These are phyloP conservation scores for Ceratotherium simum DNA, from an alignment of 2,113 vertebrate species.

Conservation along the genomic window DNA sequence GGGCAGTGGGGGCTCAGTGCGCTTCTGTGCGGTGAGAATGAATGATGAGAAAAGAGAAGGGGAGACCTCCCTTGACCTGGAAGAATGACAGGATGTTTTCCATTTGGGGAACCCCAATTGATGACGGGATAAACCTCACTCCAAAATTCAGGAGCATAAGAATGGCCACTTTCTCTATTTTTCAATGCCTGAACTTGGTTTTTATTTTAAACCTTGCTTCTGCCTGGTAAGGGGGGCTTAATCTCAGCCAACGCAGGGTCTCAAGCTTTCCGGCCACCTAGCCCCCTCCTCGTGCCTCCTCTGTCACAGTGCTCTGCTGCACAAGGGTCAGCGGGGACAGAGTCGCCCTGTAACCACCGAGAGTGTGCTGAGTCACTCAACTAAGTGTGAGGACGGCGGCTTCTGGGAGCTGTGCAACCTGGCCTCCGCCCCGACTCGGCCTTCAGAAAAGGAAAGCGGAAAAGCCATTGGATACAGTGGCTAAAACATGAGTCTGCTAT, in stretches of 20 bases:
- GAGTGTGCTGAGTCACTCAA: background rate
- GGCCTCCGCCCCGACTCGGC: background rate
- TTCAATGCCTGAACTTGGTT: background rate
- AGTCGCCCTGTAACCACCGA: background rate
- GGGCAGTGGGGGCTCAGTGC: background rate
- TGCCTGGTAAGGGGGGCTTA: background rate
- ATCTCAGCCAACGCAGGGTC: background rate
- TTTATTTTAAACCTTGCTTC: background rate
- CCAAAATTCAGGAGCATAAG: background rate
- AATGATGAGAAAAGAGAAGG: fast-evolving
- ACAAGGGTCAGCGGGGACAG: fast-evolving
- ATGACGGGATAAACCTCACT: background rate
- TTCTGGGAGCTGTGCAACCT: background rate
- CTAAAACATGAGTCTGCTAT: background rate
- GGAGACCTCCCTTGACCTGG: too few species aligned
- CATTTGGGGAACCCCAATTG: fast-evolving
- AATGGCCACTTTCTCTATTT: background rate
- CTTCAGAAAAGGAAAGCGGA: background rate
- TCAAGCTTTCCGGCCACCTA: too few species aligned
- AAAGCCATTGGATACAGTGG: background rate
- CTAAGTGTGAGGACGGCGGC: fast-evolving
- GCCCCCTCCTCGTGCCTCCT: background rate
- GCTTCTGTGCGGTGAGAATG: background rate
- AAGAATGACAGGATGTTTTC: background rate
- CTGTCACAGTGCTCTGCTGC: background rate